These are phyloP conservation scores for Corythoichthys intestinalis DNA, from an alignment of 2,113 vertebrate species.

Conservation along the genomic window DNA sequence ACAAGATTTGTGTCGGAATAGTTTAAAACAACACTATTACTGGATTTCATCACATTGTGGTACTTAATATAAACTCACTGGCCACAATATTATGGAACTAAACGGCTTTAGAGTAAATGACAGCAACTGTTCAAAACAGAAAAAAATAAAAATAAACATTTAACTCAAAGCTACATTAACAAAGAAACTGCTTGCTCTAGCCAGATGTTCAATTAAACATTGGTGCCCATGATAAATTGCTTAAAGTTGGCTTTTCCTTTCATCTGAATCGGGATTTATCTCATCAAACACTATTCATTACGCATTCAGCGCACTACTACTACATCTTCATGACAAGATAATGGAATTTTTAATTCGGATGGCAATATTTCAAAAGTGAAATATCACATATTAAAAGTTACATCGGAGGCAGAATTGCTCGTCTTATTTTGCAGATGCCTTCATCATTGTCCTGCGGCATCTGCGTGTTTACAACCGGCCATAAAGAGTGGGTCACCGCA, in stretches of 20 bases:
- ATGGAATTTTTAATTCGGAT: conserved; percentile 3
- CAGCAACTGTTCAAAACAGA: conserved; percentile 24
- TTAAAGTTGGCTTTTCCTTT: background rate
- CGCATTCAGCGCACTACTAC: background rate
- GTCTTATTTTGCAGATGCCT: conserved; percentile 8
- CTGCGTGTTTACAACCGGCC: conserved; percentile 23
- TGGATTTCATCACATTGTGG: too few species aligned
- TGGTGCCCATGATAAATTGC: conserved; percentile 18
- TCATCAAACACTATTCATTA: background rate
- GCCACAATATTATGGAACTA: background rate
- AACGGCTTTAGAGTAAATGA: conserved; percentile 18
- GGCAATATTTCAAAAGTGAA: conserved; percentile 1
- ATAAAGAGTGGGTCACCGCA: conserved; percentile 14
- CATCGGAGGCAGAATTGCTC: background rate
- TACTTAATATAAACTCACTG: too few species aligned
- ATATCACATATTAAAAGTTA: conserved; percentile 5
- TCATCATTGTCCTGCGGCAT: conserved; percentile 5
- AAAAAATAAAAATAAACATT: background rate
- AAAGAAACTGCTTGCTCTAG: conserved; percentile 15
- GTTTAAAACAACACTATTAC: too few species aligned
- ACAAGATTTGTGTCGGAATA: too few species aligned
- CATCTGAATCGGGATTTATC: conserved; percentile 3
- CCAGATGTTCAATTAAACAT: conserved; percentile 24
- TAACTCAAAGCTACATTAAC: conserved; percentile 24
- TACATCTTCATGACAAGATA: conserved; percentile 5